Conservation (phyloP, 2,888 invertebrate genomes). For the Raillietiella orientalis region DNA sequence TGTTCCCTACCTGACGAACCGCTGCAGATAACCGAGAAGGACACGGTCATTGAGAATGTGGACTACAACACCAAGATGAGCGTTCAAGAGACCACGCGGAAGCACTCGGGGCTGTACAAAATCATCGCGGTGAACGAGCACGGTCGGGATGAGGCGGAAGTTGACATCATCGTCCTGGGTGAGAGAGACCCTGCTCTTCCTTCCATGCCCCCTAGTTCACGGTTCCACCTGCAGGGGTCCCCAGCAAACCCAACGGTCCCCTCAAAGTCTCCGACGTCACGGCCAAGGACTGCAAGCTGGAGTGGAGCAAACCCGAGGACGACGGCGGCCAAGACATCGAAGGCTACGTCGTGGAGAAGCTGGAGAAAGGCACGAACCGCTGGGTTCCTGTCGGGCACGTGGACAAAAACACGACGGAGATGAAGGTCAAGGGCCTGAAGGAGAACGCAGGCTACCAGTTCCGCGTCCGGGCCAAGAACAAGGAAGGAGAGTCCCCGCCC, state of each 20-base stretch:
- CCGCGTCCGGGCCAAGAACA: conserved; percentile 83
- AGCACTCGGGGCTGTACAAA: conserved; percentile 65
- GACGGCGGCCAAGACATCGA: conserved; percentile 76
- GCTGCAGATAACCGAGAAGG: conserved; percentile 21
- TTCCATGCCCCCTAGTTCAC: neutral
- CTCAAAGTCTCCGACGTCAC: conserved; percentile 59
- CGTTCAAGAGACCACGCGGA: conserved; percentile 38
- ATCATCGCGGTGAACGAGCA: conserved; percentile 66
- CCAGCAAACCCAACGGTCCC: conserved; percentile 59
- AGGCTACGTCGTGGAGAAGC: conserved; percentile 74
- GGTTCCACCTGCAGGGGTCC: conserved; percentile 24
- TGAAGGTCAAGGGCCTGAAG: conserved; percentile 53
- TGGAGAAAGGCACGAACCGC: conserved; percentile 61
- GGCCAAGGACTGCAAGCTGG: conserved; percentile 56
- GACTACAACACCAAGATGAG: conserved; percentile 66
- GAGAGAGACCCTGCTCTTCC: conserved; percentile 10
- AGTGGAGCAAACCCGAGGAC: conserved; percentile 79
- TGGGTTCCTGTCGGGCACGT: conserved; percentile 80
- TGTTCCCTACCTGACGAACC: conserved; percentile 3
- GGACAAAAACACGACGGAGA: conserved; percentile 21
- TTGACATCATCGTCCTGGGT: conserved; percentile 63
- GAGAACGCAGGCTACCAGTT: conserved; percentile 96
- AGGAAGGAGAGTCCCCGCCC: conserved; percentile 82
- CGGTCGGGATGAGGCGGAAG: conserved; percentile 68
- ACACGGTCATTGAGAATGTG: conserved; percentile 42